Percentiles rank a stretch among this genome's conserved stretches.
Conservation (phyloP, 2,797 vertebrate species). For the Cetoscarus ocellatus region DNA sequence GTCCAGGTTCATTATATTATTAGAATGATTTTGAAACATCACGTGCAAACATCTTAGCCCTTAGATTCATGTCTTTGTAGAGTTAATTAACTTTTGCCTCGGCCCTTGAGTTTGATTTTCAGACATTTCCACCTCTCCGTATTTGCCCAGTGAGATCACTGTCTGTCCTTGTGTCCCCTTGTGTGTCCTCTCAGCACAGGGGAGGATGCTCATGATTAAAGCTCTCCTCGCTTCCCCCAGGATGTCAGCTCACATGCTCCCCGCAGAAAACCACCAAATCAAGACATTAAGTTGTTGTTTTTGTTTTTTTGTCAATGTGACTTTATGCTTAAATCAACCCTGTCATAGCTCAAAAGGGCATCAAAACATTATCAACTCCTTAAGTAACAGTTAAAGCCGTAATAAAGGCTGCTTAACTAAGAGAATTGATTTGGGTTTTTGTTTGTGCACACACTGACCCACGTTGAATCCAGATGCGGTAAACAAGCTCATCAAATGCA, state of each 20-base stretch:
- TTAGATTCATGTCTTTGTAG: conserved; percentile 3
- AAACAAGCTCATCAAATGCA: conserved; percentile 70
- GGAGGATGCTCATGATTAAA: conserved; percentile 58
- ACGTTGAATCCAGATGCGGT: conserved; percentile 38
- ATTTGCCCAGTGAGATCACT: conserved; percentile 27
- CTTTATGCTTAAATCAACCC: conserved; percentile 5
- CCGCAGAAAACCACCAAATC: conserved; percentile 43
- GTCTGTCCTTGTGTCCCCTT: conserved; percentile 50
- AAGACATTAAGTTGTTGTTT: conserved; percentile 24
- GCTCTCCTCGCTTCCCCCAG: conserved; percentile 48
- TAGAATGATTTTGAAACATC: conserved; percentile 8
- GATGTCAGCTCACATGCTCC: conserved; percentile 41
- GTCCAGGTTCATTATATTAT: too few species aligned
- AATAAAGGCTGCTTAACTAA: conserved; percentile 17
- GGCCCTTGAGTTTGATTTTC: conserved; percentile 18
- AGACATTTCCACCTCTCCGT: conserved; percentile 4
- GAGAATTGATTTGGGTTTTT: conserved; percentile 9
- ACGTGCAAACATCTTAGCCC: conserved; percentile 10
- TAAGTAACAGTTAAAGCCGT: conserved; percentile 11
- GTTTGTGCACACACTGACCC: conserved; percentile 42
- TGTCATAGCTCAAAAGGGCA: background rate
- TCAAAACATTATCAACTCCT: background rate
- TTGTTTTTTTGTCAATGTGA: conserved; percentile 6
- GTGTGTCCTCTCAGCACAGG: conserved; percentile 47
- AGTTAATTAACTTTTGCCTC: conserved; percentile 12